These are phyloP conservation scores for Dolomedes plantarius DNA, from an alignment of 2,888 invertebrate species.

Conservation along the genomic window DNA sequence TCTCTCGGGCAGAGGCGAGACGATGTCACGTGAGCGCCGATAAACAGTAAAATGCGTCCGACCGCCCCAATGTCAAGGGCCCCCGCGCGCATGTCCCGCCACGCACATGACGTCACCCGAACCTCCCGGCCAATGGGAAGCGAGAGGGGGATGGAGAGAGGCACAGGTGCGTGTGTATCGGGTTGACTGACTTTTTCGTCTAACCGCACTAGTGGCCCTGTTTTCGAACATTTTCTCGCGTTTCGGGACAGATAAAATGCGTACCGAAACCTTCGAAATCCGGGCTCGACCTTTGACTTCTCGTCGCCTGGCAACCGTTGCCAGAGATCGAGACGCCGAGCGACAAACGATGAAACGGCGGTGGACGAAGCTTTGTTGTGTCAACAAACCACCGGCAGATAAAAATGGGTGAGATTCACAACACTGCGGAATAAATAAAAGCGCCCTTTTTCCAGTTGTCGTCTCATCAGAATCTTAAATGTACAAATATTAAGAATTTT, in stretches of 20 bases:
- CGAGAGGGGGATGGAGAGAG: slow-evolving; percentile 36
- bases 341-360: too few relatives aligned
- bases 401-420: too few relatives aligned
- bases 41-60: background rate
- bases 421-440: too few relatives aligned
- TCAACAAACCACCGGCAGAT: too few relatives aligned
- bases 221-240: slow-evolving; percentile 6
- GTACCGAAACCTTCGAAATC: background rate
- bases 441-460: too few relatives aligned
- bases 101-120: slow-evolving; percentile 54
- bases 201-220: slow-evolving; percentile 61
- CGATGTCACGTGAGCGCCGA: background rate
- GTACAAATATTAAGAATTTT: too few relatives aligned
- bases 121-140: slow-evolving; percentile 38
- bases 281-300: too few relatives aligned
- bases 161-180: slow-evolving; percentile 63
- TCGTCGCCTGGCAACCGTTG: too few relatives aligned
- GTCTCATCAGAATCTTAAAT: too few relatives aligned
- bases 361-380: too few relatives aligned
- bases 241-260: background rate
- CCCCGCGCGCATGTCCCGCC: background rate
- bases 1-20: background rate
- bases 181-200: slow-evolving; percentile 69
- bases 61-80: slow-evolving; percentile 68
- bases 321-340: too few relatives aligned